Evolutionary conservation across 2,888 invertebrate species (phyloP).

Genomic region (Oscheius sp.): DNA sequence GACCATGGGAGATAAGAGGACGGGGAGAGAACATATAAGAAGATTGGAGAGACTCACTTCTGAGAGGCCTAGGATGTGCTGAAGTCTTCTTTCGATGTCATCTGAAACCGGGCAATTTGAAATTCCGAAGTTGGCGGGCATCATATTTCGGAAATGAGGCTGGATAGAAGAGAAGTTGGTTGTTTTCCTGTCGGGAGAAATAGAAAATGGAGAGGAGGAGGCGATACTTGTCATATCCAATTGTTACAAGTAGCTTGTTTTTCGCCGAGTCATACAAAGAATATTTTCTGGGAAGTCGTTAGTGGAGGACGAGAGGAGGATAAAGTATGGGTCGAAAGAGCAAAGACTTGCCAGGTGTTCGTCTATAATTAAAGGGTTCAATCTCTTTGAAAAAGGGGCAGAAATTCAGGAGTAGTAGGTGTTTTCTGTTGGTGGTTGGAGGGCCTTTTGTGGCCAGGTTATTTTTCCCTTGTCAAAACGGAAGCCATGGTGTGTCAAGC

Average conservation of each 20-base stretch:
- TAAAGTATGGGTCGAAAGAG: not conserved
- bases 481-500: conserved; percentile 6
- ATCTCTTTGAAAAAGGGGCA: too few species aligned
- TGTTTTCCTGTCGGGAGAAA: conserved; percentile 19
- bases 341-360: too few species aligned
- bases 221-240: conserved; percentile 27
- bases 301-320: not conserved
- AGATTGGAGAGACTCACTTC: conserved; percentile 2
- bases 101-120: conserved; percentile 26
- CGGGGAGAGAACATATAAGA: not conserved
- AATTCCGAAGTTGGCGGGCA: conserved; percentile 8
- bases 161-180: not conserved
- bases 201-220: not conserved
- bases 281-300: not conserved
- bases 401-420: too few species aligned
- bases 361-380: too few species aligned
- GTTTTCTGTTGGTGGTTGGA: not conserved
- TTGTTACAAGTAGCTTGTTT: not conserved
- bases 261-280: not conserved
- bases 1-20: too few species aligned
- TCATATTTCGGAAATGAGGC: conserved; percentile 29
- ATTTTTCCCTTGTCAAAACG: conserved; percentile 23
- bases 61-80: too few species aligned
- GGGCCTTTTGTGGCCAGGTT: conserved; percentile 1
- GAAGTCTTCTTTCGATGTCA: conserved; percentile 1